These are phyloP conservation scores for Brachyrhaphis roseni DNA, from an alignment of 2,797 vertebrate species.

Conservation along the genomic window DNA sequence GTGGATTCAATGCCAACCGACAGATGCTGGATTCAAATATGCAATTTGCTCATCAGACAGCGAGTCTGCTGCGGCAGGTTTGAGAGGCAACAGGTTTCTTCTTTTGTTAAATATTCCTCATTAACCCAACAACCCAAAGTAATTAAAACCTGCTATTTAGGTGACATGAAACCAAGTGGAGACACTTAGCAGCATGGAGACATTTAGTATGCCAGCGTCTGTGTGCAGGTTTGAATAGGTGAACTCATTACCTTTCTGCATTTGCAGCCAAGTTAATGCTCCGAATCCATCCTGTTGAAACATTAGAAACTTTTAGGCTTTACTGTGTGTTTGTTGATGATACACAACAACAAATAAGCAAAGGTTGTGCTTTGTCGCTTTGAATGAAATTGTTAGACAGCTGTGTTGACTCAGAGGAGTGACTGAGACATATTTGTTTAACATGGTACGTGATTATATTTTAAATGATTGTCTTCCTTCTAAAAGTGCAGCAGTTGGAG, in stretches of 20 bases:
- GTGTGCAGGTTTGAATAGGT: slow-evolving; percentile 12
- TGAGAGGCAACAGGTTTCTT: background rate
- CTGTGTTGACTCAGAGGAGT: background rate
- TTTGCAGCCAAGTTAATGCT: slow-evolving; percentile 5
- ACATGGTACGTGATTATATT: background rate
- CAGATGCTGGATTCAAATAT: slow-evolving; percentile 31
- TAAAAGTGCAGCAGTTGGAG: background rate
- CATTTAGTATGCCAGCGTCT: slow-evolving; percentile 14
- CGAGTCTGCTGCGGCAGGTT: slow-evolving; percentile 16
- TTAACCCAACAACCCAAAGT: background rate
- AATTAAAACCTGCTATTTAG: background rate
- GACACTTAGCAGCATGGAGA: background rate
- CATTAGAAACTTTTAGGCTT: background rate
- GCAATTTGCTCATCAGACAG: background rate
- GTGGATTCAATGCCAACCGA: slow-evolving; percentile 10
- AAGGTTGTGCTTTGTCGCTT: slow-evolving; percentile 3
- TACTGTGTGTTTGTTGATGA: background rate
- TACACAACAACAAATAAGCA: background rate
- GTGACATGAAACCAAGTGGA: background rate
- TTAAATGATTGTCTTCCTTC: background rate
- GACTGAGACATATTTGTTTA: background rate
- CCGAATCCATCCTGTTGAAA: slow-evolving; percentile 1
- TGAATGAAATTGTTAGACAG: slow-evolving; percentile 11
- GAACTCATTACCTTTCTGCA: slow-evolving; percentile 16
- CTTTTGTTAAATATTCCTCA: slow-evolving; percentile 1